A percentile compares a stretch with the other conserved stretches of the same genome.
Conservation (phyloP, 2,113 vertebrate species). For the Anolis sagrei region DNA sequence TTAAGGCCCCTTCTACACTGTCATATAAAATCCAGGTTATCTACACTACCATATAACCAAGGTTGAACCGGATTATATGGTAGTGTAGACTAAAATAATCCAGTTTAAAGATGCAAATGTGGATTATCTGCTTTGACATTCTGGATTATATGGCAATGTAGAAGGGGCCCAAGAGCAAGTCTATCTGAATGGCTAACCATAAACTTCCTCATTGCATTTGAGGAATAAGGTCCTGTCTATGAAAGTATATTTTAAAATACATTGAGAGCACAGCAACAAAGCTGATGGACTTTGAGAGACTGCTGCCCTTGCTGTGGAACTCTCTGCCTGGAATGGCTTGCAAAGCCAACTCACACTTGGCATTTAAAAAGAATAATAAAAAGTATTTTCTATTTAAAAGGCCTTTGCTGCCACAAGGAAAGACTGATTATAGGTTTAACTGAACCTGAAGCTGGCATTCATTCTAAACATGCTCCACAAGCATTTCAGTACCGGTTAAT, state of each 20-base stretch:
- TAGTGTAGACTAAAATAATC: no score
- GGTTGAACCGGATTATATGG: no score
- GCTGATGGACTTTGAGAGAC: background rate
- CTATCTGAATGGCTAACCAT: background rate
- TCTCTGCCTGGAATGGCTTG: background rate
- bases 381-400: background rate
- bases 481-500: background rate
- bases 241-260: background rate
- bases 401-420: background rate
- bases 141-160: no score
- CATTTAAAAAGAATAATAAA: background rate
- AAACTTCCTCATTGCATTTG: background rate
- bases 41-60: no score
- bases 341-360: background rate
- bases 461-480: background rate
- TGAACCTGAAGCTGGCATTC: background rate
- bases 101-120: no score
- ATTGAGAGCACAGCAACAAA: background rate
- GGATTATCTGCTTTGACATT: no score
- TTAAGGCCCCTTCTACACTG: background rate
- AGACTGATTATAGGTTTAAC: background rate
- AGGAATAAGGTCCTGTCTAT: background rate
- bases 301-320: background rate
- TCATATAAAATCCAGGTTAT: no score
- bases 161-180: no score